Conservation (phyloP, 1,140 invertebrate species). For the Plodia interpunctella region DNA sequence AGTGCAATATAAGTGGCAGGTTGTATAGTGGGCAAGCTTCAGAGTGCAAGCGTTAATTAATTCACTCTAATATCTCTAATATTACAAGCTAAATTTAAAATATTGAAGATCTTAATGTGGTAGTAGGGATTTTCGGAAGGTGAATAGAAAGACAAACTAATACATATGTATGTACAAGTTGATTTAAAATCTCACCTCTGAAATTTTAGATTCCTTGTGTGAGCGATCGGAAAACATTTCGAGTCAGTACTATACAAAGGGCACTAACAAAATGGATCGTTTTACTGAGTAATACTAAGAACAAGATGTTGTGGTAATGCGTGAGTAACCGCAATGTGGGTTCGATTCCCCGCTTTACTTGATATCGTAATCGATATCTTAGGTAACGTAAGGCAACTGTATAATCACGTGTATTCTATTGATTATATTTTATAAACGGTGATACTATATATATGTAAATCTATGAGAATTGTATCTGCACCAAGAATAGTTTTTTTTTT, state of each 20-base stretch:
- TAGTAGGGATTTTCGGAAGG: neutral
- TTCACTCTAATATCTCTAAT: conserved; percentile 30
- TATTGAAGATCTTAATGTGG: neutral
- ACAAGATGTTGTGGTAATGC: conserved; percentile 39
- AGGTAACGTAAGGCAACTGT: neutral
- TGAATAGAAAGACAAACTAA: conserved; percentile 7
- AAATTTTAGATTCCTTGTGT: conserved; percentile 45
- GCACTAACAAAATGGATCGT: conserved; percentile 48
- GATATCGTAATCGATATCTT: conserved; percentile 30
- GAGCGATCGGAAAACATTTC: conserved; percentile 71
- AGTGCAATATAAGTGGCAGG: conserved; percentile 32
- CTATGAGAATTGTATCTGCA: too few relatives aligned
- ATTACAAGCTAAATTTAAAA: conserved; percentile 20
- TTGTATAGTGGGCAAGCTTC: conserved; percentile 39
- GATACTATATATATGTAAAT: too few relatives aligned
- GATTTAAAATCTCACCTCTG: conserved; percentile 53
- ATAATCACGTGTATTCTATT: neutral
- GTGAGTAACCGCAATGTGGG: conserved; percentile 34
- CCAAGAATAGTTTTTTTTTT: too few relatives aligned
- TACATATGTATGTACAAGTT: neutral
- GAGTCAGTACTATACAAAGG: conserved; percentile 35
- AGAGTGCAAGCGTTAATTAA: conserved; percentile 41
- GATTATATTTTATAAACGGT: too few relatives aligned
- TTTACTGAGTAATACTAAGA: conserved; percentile 43
- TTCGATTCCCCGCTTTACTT: conserved; percentile 32